A percentile compares a stretch with the other conserved stretches of the same genome.
These are phyloP conservation scores for Suricata suricatta DNA, from an alignment of 2,113 vertebrate species.

Conservation along the genomic window DNA sequence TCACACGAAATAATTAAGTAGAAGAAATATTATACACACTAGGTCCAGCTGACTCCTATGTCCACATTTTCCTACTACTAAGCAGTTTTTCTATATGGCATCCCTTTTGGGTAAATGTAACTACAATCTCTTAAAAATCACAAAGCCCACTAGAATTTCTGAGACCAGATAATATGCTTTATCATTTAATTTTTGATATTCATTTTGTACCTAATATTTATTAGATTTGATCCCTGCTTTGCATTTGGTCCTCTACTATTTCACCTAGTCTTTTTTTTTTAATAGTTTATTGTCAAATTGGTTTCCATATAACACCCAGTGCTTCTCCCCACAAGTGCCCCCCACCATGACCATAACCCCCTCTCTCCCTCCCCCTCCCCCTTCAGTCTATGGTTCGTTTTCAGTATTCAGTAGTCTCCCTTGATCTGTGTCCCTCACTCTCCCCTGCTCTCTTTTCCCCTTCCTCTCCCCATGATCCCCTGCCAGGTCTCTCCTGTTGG, in stretches of 20 bases:
- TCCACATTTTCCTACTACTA: neutral
- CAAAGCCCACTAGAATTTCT: neutral
- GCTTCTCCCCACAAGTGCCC: too few relatives aligned
- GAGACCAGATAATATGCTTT: neutral
- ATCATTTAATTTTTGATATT: neutral
- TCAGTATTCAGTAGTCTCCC: too few relatives aligned
- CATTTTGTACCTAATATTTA: neutral
- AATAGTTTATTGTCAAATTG: too few relatives aligned
- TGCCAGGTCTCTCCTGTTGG: too few relatives aligned
- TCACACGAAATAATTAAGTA: neutral
- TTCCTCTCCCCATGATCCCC: too few relatives aligned
- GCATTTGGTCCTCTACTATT: neutral
- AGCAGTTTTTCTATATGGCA: neutral
- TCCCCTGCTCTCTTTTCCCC: too few relatives aligned
- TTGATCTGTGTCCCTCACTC: too few relatives aligned
- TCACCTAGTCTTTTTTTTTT: neutral
- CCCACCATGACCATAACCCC: too few relatives aligned
- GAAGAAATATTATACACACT: neutral
- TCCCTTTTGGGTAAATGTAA: neutral
- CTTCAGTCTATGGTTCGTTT: too few relatives aligned
- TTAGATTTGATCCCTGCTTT: neutral
- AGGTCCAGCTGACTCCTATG: neutral
- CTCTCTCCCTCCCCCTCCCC: too few relatives aligned
- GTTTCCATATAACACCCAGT: too few relatives aligned
- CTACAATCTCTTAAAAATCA: neutral